Evolutionary conservation across 1,140 invertebrate genomes (phyloP).

Genomic region (Coptotermes formosanus): DNA sequence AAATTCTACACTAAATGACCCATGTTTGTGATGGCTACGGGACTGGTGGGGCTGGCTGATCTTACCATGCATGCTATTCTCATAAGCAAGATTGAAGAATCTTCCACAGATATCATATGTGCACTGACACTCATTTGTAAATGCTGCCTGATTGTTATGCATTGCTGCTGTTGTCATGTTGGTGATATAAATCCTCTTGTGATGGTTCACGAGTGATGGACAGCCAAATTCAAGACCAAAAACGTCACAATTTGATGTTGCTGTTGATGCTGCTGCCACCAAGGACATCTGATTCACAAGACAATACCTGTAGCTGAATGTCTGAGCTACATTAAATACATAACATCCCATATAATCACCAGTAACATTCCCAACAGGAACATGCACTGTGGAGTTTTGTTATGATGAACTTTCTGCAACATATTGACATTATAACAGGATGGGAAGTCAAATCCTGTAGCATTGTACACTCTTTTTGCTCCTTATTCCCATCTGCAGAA

Average conservation of each 20-base stretch:
- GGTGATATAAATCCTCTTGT: constrained; percentile 71
- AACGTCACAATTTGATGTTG: constrained; percentile 82
- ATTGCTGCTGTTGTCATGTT: constrained; percentile 46
- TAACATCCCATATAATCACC: constrained; percentile 63
- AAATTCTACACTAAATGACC: constrained; percentile 50
- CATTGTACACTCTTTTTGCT: constrained; percentile 38
- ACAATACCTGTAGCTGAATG: constrained; percentile 66
- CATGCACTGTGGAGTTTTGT: constrained; percentile 48
- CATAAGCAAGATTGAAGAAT: constrained; percentile 55
- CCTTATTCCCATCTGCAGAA: constrained; percentile 21
- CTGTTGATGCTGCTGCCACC: constrained; percentile 66
- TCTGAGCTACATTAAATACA: constrained; percentile 63
- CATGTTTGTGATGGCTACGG: constrained; percentile 43
- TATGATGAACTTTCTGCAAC: constrained; percentile 50
- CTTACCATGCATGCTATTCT: constrained; percentile 40
- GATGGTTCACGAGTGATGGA: constrained; percentile 72
- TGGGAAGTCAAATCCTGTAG: constrained; percentile 51
- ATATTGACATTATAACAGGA: constrained; percentile 59
- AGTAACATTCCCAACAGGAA: constrained; percentile 43
- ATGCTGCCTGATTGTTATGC: constrained; percentile 38
- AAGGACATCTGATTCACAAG: constrained; percentile 58
- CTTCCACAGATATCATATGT: constrained; percentile 59
- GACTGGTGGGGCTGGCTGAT: constrained; percentile 32
- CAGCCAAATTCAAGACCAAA: constrained; percentile 80
- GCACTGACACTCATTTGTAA: constrained; percentile 49